Base-by-base conservation (phyloP, 2,113 vertebrate species). In the Lasiurus cinereus region DNA sequence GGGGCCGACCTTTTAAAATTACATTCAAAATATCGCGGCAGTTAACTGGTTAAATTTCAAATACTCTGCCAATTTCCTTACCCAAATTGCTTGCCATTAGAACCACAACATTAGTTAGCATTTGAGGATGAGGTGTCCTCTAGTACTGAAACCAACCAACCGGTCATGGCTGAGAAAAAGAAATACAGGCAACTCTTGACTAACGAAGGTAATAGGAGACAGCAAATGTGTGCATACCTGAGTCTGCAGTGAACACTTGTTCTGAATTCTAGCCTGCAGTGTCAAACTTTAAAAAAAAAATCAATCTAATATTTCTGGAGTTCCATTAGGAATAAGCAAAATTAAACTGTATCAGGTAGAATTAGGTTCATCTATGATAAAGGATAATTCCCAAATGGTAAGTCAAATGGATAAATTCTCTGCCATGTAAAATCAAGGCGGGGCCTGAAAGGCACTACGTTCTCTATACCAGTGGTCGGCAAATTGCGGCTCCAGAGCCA, bases 21-120 rank as follows among this genome's bases (percentile, higher is more conserved):
- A 59, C 56, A 59, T 59, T 59, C 56, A 59, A 59, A 59, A 24
- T 59, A 59, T 22, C 56, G 9, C 22, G 56, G 56, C 56, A 24
- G 56, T 59, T 59, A 59, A 24, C 9, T 24, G 56, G 56, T 59
- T 59, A 92, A 94, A 96, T 78, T 95, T 86, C 56, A 93, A 97
- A 95, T 88, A 74, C 24, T 36, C 93, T 93, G 77, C 93, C 88
- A 90, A 90, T 96, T 97, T 96, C 39, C 94, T 94, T 77, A 64
- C 77, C 56, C 82, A 96, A 97, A 97, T 92, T 92, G 77, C 93
- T 54, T 92, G 13, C 93, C 92, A 94, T 96, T 85, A 93, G 82
- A 92, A 88, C 77, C 78, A 94, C 33, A 56, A 93, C 79, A 97
- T 95, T 96, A 96, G 92, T 95, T 96, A 96, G 92, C 77, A 95